Conservation (phyloP, 2,888 invertebrate genomes). For the Hyposoter didymator region DNA sequence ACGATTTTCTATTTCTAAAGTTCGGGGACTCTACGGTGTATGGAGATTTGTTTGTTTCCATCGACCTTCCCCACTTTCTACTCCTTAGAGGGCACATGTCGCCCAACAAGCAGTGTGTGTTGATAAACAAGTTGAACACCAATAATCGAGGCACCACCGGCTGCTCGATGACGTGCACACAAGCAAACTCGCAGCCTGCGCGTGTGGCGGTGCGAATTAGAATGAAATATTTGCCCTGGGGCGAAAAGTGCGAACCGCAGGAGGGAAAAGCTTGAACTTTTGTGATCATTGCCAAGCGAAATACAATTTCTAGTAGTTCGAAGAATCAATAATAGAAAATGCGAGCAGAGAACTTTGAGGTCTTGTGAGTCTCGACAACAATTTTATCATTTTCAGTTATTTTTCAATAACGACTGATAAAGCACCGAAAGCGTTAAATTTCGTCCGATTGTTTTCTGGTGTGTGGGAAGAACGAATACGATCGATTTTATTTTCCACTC, state of each 20-base stretch:
- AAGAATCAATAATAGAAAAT: background rate
- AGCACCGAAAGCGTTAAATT: background rate
- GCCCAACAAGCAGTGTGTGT: background rate
- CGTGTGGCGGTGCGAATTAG: background rate
- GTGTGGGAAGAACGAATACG: background rate
- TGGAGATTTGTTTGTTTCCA: background rate
- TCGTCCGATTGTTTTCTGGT: background rate
- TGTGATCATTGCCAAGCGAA: background rate
- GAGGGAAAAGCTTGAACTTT: too few relatives aligned
- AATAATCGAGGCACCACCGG: background rate
- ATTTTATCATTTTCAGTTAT: background rate
- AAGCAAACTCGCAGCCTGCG: background rate
- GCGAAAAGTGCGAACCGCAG: too few relatives aligned
- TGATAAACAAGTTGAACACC: background rate
- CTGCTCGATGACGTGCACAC: background rate
- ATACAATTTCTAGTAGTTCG: background rate
- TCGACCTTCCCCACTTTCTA: background rate
- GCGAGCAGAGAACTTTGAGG: background rate
- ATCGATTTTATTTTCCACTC: conserved; percentile 11
- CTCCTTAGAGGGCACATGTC: background rate
- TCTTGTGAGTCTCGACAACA: background rate
- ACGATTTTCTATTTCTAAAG: background rate
- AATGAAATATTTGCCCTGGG: background rate
- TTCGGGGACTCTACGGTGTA: background rate
- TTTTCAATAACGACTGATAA: background rate